These are phyloP conservation scores for Micrasema longulum DNA, from an alignment of 1,140 invertebrate species.

Conservation along the genomic window DNA sequence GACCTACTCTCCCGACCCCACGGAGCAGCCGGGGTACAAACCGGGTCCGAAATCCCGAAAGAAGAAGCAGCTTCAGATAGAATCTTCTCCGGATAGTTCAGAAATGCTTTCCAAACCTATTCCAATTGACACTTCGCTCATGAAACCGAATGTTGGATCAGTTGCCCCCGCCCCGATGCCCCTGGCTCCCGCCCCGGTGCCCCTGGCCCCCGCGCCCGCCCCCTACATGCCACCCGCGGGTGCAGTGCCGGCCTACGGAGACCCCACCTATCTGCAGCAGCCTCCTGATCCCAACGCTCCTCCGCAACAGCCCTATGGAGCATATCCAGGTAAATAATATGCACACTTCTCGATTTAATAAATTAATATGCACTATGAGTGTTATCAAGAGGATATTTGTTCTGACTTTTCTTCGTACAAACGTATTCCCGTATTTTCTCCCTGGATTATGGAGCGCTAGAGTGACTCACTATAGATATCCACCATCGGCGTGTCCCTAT, in stretches of 20 bases:
- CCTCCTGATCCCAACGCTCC: constrained; percentile 49
- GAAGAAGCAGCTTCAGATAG: constrained; percentile 59
- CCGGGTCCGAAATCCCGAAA: constrained; percentile 60
- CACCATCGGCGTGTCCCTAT: too few relatives aligned
- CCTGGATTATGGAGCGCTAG: too few relatives aligned
- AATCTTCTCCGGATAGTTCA: constrained; percentile 54
- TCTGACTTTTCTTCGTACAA: too few relatives aligned
- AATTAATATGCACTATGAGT: too few relatives aligned
- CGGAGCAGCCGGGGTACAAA: constrained; percentile 56
- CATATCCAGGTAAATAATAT: constrained; percentile 53
- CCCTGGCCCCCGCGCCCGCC: neutral
- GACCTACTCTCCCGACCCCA: constrained; percentile 60
- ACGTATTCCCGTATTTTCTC: too few relatives aligned
- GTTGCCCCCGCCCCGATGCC: neutral
- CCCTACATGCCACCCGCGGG: neutral
- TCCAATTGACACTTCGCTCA: constrained; percentile 52
- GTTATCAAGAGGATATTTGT: too few relatives aligned
- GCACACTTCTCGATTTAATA: too few relatives aligned
- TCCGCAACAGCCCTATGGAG: constrained; percentile 49
- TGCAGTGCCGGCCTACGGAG: neutral
- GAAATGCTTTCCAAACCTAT: constrained; percentile 58
- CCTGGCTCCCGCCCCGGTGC: neutral
- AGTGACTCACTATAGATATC: too few relatives aligned
- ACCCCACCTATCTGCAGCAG: constrained; percentile 36
- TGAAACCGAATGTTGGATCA: constrained; percentile 58